A percentile compares a stretch with the other conserved stretches of the same genome.
Conservation (phyloP, 2,888 invertebrate species). For the Syrphus vitripennis region DNA sequence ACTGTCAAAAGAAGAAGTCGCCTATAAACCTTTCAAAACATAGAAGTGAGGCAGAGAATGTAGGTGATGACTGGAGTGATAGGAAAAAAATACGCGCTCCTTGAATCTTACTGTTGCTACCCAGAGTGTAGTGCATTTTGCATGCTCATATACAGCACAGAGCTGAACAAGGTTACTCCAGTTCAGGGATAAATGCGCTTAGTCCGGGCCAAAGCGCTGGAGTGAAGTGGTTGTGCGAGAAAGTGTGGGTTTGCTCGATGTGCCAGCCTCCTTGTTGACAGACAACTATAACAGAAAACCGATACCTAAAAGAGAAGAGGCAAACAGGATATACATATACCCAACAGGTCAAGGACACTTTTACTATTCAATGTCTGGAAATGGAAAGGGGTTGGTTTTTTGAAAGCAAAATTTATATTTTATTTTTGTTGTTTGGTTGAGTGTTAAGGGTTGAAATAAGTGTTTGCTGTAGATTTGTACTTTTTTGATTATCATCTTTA, state of each 20-base stretch:
- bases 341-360: conserved; percentile 70
- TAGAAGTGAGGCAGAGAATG: background rate
- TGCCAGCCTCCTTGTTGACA: conserved; percentile 56
- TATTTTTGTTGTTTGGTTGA: conserved; percentile 11
- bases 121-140: conserved; percentile 50
- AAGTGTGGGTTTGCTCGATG: conserved; percentile 16
- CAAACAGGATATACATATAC: too few relatives aligned
- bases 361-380: conserved; percentile 66
- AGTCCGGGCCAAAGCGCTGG: conserved; percentile 40
- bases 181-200: conserved; percentile 64
- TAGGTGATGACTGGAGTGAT: too few relatives aligned
- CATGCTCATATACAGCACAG: conserved; percentile 30
- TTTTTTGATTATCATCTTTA: background rate
- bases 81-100: conserved; percentile 16
- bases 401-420: conserved; percentile 16
- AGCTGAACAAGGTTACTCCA: conserved; percentile 65
- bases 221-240: conserved; percentile 4
- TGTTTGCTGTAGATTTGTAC: background rate
- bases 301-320: conserved; percentile 43
- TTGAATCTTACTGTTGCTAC: conserved; percentile 57
- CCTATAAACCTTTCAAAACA: background rate
- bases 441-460: background rate
- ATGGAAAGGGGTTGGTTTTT: conserved; percentile 32
- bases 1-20: conserved; percentile 29
- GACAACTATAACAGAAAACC: conserved; percentile 35